phyloP scores from a whole-genome alignment of 2,888 invertebrate species.

The Microplitis deprimator region DNA sequence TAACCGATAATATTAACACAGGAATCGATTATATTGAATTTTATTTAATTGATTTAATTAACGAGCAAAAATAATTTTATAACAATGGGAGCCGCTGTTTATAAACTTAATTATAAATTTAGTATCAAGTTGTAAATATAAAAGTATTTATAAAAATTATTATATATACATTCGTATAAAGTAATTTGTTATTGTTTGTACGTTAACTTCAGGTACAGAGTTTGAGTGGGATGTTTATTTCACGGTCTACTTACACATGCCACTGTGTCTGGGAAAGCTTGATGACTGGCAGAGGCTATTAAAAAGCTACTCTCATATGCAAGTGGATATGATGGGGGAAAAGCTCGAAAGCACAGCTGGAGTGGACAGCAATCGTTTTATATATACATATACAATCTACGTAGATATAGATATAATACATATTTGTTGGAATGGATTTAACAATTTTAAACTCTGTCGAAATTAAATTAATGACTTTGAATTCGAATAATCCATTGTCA shows the following conservation, averaged over 20 bases:
- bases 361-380: slow-evolving; percentile 2
- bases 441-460: slow-evolving; percentile 7
- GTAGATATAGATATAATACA: neutral
- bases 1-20: neutral
- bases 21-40: neutral
- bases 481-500: neutral
- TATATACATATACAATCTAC: neutral
- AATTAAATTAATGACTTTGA: neutral
- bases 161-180: neutral
- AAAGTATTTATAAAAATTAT: neutral
- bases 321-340: slow-evolving; percentile 10
- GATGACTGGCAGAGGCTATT: slow-evolving; percentile 25
- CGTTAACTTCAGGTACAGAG: slow-evolving; percentile 17
- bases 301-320: slow-evolving; percentile 16
- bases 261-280: slow-evolving; percentile 11
- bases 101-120: neutral
- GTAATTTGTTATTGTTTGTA: neutral
- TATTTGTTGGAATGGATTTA: neutral
- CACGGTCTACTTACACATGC: slow-evolving; percentile 20
- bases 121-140: neutral
- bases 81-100: neutral
- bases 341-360: slow-evolving; percentile 12
- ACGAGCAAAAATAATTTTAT: neutral
- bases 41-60: neutral
- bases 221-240: slow-evolving; percentile 16